A percentile compares a stretch with the other conserved stretches of the same genome.
Conservation (phyloP, 2,797 vertebrate genomes). For the Nasua narica region DNA sequence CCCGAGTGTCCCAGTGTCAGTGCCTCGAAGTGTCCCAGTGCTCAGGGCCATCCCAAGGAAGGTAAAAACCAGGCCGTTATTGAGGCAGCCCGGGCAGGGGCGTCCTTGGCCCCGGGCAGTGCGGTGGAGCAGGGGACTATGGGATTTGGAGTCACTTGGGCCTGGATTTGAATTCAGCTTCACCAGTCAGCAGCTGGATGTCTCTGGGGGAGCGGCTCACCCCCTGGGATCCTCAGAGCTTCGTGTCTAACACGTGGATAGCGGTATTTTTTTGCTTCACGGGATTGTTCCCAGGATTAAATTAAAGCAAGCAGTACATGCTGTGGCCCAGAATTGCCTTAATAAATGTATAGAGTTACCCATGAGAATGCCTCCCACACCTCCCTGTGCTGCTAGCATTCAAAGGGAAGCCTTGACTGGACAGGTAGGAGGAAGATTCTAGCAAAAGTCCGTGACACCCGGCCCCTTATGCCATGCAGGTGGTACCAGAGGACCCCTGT, state of each 20-base stretch:
- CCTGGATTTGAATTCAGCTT: neutral
- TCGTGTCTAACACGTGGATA: neutral
- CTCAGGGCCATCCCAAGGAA: neutral
- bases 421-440: neutral
- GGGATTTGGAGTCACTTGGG: neutral
- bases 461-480: neutral
- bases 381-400: neutral
- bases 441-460: neutral
- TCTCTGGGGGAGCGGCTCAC: neutral
- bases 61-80: neutral
- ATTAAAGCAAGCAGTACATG: neutral
- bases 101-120: too few species aligned
- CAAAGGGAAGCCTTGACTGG: neutral
- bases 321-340: neutral
- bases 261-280: neutral
- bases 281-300: neutral
- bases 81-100: neutral
- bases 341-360: neutral
- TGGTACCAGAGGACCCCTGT: neutral
- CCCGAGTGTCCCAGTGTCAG: neutral
- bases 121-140: neutral
- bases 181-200: neutral
- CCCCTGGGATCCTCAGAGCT: neutral
- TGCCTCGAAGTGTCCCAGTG: neutral
- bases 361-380: neutral